Conservation (phyloP, 2,797 vertebrate genomes). For the Gymnopithys bicolor region DNA sequence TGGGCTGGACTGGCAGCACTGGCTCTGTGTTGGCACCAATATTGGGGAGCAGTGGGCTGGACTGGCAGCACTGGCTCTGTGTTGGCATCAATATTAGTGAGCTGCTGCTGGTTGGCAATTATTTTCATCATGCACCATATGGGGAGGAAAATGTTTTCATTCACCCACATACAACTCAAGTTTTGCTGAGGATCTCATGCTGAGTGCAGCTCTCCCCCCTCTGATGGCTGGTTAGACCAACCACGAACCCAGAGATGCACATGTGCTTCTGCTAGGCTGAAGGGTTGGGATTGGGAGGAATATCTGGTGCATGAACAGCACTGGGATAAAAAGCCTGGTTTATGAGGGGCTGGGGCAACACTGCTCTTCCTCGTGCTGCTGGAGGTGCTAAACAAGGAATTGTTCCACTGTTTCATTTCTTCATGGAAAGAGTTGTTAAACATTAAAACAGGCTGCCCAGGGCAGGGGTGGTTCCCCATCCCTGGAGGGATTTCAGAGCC, state of each 20-base stretch:
- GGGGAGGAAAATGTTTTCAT: slow-evolving; percentile 77
- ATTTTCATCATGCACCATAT: slow-evolving; percentile 69
- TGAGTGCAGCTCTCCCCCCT: not conserved
- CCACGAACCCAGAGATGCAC: rapidly evolving
- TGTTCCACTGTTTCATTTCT: not conserved
- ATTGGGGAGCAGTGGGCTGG: slow-evolving; percentile 52
- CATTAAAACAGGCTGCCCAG: rapidly evolving
- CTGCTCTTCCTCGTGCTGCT: not conserved
- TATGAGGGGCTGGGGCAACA: not conserved
- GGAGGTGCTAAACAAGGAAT: not conserved
- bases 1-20: slow-evolving; percentile 62
- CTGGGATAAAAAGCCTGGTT: not conserved
- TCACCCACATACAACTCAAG: slow-evolving; percentile 59
- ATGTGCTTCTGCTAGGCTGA: not conserved
- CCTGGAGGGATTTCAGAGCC: rapidly evolving
- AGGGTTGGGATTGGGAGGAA: not conserved
- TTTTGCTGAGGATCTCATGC: slow-evolving; percentile 49
- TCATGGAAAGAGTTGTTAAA: not conserved
- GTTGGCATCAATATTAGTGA: slow-evolving; percentile 68
- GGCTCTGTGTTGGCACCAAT: slow-evolving; percentile 69
- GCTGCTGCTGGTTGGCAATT: slow-evolving; percentile 75
- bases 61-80: slow-evolving; percentile 63
- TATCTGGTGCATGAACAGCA: rapidly evolving
- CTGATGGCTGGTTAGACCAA: not conserved
- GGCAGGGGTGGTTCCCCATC: not conserved